phyloP scores from a whole-genome alignment of 2,113 vertebrate species.

The Myiopsitta monachus region DNA sequence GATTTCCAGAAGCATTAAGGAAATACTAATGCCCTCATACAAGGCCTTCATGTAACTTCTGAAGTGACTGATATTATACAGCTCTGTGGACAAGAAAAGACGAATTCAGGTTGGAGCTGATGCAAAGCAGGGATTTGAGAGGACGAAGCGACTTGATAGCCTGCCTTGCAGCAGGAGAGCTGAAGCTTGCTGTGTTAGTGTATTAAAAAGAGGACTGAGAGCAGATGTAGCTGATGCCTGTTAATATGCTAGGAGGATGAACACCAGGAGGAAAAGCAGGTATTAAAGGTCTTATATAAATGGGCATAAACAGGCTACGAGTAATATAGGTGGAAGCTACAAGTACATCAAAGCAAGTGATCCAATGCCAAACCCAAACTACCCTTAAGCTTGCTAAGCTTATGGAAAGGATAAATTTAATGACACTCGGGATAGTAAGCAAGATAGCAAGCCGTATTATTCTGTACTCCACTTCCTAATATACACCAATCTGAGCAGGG shows the following conservation, averaged over 20 bases:
- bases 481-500: background rate
- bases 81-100: background rate
- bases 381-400: background rate
- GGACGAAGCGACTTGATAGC: background rate
- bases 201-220: background rate
- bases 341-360: background rate
- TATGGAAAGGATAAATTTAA: background rate
- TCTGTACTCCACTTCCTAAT: background rate
- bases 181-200: background rate
- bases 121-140: background rate
- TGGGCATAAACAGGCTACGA: background rate
- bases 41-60: background rate
- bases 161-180: background rate
- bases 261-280: conserved; percentile 1
- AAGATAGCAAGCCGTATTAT: accelerated
- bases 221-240: background rate
- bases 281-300: conserved; percentile 7
- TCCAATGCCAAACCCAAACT: background rate
- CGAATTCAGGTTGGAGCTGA: background rate
- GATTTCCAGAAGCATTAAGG: background rate
- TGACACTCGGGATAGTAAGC: background rate
- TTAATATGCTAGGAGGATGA: background rate
- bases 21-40: background rate
- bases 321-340: background rate
- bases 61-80: background rate